Evolutionary conservation across 2,113 vertebrate genomes (phyloP).

Genomic region (Burhinus oedicnemus): DNA sequence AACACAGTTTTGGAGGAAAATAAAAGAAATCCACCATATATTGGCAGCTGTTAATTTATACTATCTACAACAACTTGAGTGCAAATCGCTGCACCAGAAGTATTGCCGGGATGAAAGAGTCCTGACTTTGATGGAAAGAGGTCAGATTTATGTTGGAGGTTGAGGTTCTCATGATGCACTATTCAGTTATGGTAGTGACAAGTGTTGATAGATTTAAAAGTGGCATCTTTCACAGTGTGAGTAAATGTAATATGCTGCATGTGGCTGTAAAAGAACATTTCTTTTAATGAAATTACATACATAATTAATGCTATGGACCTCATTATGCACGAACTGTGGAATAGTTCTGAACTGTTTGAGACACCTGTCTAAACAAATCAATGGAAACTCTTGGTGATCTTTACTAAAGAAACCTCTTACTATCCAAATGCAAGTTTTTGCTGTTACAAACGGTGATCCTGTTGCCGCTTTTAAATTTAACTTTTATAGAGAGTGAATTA

Average conservation of each 20-base stretch:
- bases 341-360: neutral
- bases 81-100: neutral
- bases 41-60: neutral
- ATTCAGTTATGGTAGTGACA: neutral
- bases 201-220: conserved; percentile 2
- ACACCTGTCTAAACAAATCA: conserved; percentile 24
- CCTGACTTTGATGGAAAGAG: neutral
- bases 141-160: neutral
- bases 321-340: neutral
- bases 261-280: neutral
- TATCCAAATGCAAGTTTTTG: neutral
- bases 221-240: neutral
- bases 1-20: neutral
- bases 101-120: neutral
- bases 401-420: neutral
- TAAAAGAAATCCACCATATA: neutral
- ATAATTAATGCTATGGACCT: conserved; percentile 8
- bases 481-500: neutral
- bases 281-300: conserved; percentile 12
- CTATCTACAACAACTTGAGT: neutral
- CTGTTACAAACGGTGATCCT: neutral
- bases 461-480: neutral
- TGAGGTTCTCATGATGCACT: neutral
- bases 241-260: neutral
- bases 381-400: neutral